Percentiles rank a stretch among this genome's conserved stretches.
Conservation (phyloP, 2,888 invertebrate species). For the Chaetogeoica ovagalla region DNA sequence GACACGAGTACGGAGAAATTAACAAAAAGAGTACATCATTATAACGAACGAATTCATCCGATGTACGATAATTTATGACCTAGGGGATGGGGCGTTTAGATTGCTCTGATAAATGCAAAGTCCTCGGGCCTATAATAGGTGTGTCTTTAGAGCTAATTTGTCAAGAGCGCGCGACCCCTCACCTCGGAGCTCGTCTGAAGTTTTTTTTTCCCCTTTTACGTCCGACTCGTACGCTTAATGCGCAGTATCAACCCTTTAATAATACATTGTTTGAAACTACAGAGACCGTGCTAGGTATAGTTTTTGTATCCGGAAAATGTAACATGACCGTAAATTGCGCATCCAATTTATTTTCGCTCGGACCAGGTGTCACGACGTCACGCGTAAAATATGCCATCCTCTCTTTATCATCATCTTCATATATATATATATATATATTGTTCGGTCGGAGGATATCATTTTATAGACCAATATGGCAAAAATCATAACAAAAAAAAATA, state of each 20-base stretch:
- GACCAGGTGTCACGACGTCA: slow-evolving; percentile 3
- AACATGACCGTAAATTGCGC: slow-evolving; percentile 19
- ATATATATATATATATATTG: too few relatives aligned
- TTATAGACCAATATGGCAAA: too few relatives aligned
- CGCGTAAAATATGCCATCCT: background rate
- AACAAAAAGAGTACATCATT: too few relatives aligned
- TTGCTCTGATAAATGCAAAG: slow-evolving; percentile 18
- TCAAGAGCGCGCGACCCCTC: slow-evolving; percentile 2
- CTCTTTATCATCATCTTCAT: background rate
- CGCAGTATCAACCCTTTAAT: background rate
- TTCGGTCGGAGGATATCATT: too few relatives aligned
- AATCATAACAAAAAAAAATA: too few relatives aligned
- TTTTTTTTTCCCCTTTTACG: slow-evolving; percentile 9
- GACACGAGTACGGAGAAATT: too few relatives aligned
- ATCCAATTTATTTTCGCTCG: slow-evolving; percentile 15
- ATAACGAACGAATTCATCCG: background rate
- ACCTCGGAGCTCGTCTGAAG: background rate
- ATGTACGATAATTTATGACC: background rate
- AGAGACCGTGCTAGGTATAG: background rate
- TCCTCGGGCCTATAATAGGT: slow-evolving; percentile 15
- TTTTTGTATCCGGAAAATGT: slow-evolving; percentile 13
- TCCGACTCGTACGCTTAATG: background rate
- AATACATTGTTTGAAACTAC: slow-evolving; percentile 19
- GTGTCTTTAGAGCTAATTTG: slow-evolving; percentile 28
- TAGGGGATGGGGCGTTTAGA: background rate